Evolutionary conservation across 1,140 invertebrate genomes (phyloP).

Genomic region (Microplitis mediator): DNA sequence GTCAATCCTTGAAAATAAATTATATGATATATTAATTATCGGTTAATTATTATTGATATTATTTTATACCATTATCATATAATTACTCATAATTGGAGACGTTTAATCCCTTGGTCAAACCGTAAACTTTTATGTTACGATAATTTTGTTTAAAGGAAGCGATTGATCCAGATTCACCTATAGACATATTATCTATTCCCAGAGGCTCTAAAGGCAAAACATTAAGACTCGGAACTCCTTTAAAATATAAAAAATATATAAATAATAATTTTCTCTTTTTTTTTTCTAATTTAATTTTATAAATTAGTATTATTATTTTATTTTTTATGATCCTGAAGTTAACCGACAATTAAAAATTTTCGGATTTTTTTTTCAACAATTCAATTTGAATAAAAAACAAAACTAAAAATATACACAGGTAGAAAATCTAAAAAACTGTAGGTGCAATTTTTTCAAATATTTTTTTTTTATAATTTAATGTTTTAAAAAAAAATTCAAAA

Average conservation of each 20-base stretch:
- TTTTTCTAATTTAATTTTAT: background rate
- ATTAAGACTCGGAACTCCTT: constrained; percentile 45
- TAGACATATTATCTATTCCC: constrained; percentile 61
- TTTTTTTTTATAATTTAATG: too few relatives aligned
- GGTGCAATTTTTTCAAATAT: too few relatives aligned
- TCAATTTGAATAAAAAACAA: too few relatives aligned
- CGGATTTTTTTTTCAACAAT: too few relatives aligned
- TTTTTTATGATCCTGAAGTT: too few relatives aligned
- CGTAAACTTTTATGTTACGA: constrained; percentile 65
- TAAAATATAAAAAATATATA: background rate
- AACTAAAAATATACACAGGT: too few relatives aligned
- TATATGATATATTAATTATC: background rate
- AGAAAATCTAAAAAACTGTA: too few relatives aligned
- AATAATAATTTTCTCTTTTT: background rate
- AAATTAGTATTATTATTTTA: background rate
- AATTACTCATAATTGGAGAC: constrained; percentile 62
- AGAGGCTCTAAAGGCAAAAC: constrained; percentile 64
- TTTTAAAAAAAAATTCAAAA: too few relatives aligned
- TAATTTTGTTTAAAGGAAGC: constrained; percentile 67
- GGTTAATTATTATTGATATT: background rate
- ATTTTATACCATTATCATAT: background rate
- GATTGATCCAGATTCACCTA: constrained; percentile 63
- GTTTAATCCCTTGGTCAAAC: constrained; percentile 62
- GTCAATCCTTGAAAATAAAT: constrained; percentile 55
- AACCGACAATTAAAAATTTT: too few relatives aligned